These are phyloP conservation scores for Rhegmatorhina hoffmannsi DNA, from an alignment of 2,113 vertebrate genomes.

Conservation along the genomic window DNA sequence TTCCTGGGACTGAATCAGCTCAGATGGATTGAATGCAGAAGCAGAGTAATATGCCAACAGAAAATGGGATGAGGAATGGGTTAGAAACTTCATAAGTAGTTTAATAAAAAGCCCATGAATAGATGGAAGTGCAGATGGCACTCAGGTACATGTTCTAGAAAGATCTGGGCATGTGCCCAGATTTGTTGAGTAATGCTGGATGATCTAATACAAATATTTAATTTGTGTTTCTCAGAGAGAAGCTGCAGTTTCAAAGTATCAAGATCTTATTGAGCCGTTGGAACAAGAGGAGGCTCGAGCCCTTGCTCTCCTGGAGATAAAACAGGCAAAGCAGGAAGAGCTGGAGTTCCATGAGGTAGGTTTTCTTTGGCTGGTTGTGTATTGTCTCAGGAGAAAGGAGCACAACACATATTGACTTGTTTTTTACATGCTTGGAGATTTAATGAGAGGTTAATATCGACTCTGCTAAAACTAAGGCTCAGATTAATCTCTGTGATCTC, in stretches of 20 bases:
- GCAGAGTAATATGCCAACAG: neutral
- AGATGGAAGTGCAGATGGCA: neutral
- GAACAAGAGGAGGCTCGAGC: constrained; percentile 64
- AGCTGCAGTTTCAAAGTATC: constrained; percentile 72
- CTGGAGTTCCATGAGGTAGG: constrained; percentile 81
- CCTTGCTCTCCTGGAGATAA: constrained; percentile 45
- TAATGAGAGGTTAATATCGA: neutral
- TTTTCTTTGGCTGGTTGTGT: neutral
- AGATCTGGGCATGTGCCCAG: neutral
- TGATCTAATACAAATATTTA: neutral
- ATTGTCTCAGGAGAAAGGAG: neutral
- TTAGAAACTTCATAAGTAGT: neutral
- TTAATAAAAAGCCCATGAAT: neutral
- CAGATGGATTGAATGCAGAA: neutral
- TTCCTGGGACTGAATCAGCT: neutral
- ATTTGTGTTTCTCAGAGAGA: constrained; percentile 71
- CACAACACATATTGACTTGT: neutral
- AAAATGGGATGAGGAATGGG: neutral
- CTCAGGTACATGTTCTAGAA: neutral
- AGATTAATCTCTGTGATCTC: neutral
- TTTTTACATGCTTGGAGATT: constrained; percentile 6
- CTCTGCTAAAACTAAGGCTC: neutral
- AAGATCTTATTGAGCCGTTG: constrained; percentile 68
- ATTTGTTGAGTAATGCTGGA: neutral
- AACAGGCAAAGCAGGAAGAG: constrained; percentile 56